These are phyloP conservation scores for Leptinotarsa haldemani DNA, from an alignment of 2,888 invertebrate species.

Conservation along the genomic window DNA sequence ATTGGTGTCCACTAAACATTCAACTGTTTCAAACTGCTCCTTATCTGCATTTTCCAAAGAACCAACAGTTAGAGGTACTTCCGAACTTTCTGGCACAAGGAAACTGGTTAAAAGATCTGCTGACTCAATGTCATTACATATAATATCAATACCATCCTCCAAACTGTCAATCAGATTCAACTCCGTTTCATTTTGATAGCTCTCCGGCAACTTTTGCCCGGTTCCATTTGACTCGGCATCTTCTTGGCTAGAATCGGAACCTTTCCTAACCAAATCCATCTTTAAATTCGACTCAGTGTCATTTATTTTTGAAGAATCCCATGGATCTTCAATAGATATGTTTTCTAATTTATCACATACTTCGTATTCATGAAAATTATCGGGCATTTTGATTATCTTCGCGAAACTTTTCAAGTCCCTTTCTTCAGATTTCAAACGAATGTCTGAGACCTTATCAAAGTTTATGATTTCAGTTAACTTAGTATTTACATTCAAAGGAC, in stretches of 20 bases:
- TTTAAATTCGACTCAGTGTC: not conserved
- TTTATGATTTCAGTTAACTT: conserved; percentile 52
- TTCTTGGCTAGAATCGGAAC: conserved; percentile 3
- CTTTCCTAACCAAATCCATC: not conserved
- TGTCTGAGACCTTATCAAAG: conserved; percentile 29
- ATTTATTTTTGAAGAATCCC: not conserved
- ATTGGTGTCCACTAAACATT: not conserved
- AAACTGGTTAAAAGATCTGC: not conserved
- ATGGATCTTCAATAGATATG: conserved; percentile 13
- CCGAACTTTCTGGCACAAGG: not conserved
- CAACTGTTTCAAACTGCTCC: not conserved
- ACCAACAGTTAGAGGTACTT: not conserved
- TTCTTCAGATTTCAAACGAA: conserved; percentile 9
- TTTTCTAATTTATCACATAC: conserved; percentile 6
- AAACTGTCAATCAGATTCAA: conserved; percentile 17
- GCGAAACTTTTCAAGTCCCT: not conserved
- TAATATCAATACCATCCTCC: conserved; percentile 6
- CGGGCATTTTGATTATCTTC: not conserved
- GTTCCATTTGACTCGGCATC: not conserved
- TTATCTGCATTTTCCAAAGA: not conserved
- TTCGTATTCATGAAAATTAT: not conserved
- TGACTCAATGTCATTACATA: not conserved
- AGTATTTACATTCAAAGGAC: conserved; percentile 50
- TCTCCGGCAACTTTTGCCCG: not conserved
- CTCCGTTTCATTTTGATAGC: conserved; percentile 12